Conservation (phyloP, 2,888 invertebrate species). For the Reticulitermes lucifugus region DNA sequence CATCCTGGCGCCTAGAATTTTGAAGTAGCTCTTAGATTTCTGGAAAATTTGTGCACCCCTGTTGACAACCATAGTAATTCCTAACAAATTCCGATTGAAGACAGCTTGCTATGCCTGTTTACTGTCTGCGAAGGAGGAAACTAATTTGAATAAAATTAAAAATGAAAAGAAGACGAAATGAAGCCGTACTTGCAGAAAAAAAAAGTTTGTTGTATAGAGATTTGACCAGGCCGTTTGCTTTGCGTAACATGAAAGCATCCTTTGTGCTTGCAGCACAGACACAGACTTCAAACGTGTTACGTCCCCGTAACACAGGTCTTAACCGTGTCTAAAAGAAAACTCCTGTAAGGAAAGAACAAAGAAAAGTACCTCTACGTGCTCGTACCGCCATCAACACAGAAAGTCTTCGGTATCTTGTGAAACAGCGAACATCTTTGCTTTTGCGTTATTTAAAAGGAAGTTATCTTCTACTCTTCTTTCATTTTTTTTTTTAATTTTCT, state of each 20-base stretch:
- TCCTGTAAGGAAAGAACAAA: slow-evolving; percentile 21
- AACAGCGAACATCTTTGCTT: slow-evolving; percentile 27
- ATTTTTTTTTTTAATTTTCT: slow-evolving; percentile 47
- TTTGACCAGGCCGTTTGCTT: neutral
- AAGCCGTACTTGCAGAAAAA: no score
- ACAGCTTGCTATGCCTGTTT: no score
- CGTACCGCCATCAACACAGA: slow-evolving; percentile 18
- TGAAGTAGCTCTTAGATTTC: no score
- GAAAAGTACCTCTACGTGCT: neutral
- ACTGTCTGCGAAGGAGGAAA: no score
- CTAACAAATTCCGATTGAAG: no score
- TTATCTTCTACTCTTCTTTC: slow-evolving; percentile 40
- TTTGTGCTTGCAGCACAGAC: neutral
- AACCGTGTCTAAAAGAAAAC: slow-evolving; percentile 13
- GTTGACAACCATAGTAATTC: no score
- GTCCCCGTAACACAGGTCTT: neutral
- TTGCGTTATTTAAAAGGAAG: slow-evolving; percentile 44
- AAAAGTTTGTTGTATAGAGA: no score
- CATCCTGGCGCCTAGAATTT: no score
- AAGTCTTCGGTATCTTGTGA: slow-evolving; percentile 21
- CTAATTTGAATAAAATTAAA: no score
- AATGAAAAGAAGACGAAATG: no score
- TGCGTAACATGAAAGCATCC: slow-evolving; percentile 1
- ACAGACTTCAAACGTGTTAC: neutral
- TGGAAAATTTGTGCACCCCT: no score